A percentile compares a stretch with the other conserved stretches of the same genome.
phyloP scores from a whole-genome alignment of 2,113 vertebrate species.

The Ctenomys sociabilis region DNA sequence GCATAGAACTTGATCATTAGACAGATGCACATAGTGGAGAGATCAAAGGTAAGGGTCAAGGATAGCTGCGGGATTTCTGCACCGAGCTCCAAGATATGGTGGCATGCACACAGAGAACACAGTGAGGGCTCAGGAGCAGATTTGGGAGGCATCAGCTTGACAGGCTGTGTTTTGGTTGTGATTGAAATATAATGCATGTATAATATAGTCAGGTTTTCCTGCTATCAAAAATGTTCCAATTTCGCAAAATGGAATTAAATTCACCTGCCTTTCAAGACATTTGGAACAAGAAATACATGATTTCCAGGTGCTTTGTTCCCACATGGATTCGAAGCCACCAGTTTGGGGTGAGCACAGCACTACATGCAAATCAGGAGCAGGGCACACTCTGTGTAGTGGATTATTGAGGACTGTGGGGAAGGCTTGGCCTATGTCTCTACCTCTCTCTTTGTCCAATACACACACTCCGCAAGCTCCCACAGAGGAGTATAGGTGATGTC shows the following conservation, averaged over 20 bases:
- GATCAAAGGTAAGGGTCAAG: rapidly evolving
- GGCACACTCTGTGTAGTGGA: rapidly evolving
- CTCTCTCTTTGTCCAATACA: not conserved
- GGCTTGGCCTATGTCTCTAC: not conserved
- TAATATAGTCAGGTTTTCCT: not conserved
- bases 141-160: not conserved
- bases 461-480: not conserved
- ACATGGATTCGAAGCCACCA: not conserved
- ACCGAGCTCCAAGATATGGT: not conserved
- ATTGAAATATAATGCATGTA: not conserved
- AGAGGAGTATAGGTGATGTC: not conserved
- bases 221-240: slow-evolving; percentile 11
- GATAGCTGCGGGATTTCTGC: not conserved
- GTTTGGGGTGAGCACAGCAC: not conserved
- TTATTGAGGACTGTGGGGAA: not conserved
- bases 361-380: not conserved
- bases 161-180: slow-evolving; percentile 11
- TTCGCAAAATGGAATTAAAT: not conserved
- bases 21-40: too few relatives aligned
- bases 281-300: not conserved
- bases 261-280: not conserved
- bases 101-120: not conserved
- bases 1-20: not conserved
- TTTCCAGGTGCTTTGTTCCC: not conserved
- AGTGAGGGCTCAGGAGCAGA: not conserved